Evolutionary conservation across 2,888 invertebrate genomes (phyloP).

Genomic region (Pinctada fucata): DNA sequence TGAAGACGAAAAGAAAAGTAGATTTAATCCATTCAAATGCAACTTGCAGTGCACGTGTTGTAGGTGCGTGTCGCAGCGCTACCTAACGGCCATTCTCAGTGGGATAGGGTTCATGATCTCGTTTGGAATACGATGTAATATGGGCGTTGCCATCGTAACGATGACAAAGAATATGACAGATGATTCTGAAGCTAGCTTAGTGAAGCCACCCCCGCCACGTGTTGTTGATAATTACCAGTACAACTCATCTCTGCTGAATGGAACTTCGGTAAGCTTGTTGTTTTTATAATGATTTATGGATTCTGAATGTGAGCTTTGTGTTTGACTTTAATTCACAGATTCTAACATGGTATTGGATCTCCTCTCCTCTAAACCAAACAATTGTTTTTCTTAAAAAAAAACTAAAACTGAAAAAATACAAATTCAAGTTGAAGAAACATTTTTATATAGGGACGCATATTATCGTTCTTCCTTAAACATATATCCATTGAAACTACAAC

Average conservation of each 20-base stretch:
- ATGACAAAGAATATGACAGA: conserved; percentile 77
- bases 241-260: neutral
- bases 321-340: too few species aligned
- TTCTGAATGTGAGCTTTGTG: too few species aligned
- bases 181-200: conserved; percentile 31
- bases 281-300: too few species aligned
- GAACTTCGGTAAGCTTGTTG: neutral
- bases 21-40: conserved; percentile 49
- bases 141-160: conserved; percentile 97
- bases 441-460: too few species aligned
- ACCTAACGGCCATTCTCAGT: conserved; percentile 77
- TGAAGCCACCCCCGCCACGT: neutral
- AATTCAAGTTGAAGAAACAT: too few species aligned
- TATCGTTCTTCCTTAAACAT: too few species aligned
- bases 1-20: conserved; percentile 56
- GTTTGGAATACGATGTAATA: conserved; percentile 97
- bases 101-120: conserved; percentile 79
- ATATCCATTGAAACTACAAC: too few species aligned
- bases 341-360: too few species aligned
- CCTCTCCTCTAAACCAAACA: too few species aligned
- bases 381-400: too few species aligned
- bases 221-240: neutral
- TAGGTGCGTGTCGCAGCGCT: conserved; percentile 65
- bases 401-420: too few species aligned
- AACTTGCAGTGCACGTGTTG: conserved; percentile 53